phyloP scores from a whole-genome alignment of 2,888 invertebrate genomes.

The Choreutis nemorana region DNA sequence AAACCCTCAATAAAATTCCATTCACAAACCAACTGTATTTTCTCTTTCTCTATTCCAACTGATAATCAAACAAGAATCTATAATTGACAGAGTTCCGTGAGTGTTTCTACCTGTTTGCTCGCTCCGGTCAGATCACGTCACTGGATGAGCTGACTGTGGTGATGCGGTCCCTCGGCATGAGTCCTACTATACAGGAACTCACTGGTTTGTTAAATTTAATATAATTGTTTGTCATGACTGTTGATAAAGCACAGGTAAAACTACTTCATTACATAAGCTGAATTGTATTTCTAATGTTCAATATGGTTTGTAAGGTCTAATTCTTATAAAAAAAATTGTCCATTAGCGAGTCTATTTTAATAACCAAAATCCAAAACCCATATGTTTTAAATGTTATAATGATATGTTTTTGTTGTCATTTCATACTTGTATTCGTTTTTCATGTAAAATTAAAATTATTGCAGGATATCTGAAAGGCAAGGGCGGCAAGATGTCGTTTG shows the following conservation, averaged over 20 bases:
- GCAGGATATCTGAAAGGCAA: conserved; percentile 56
- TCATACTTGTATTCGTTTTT: background rate
- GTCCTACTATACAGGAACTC: conserved; percentile 91
- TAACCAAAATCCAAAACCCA: too few species aligned
- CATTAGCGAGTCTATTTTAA: too few species aligned
- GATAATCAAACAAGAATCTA: too few species aligned
- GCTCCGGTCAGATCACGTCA: conserved; percentile 87
- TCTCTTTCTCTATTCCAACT: too few species aligned
- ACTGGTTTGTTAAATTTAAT: conserved; percentile 70
- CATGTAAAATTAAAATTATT: too few species aligned
- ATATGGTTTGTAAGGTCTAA: too few species aligned
- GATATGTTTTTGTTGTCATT: background rate
- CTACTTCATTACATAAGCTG: too few species aligned
- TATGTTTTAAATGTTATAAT: background rate
- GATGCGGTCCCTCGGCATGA: conserved; percentile 93
- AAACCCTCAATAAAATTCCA: too few species aligned
- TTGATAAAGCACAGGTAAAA: too few species aligned
- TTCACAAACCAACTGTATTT: too few species aligned
- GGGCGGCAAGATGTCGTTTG: conserved; percentile 93
- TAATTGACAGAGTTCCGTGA: conserved; percentile 95
- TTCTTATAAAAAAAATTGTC: too few species aligned
- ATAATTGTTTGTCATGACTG: conserved; percentile 5
- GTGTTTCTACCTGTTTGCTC: conserved; percentile 94
- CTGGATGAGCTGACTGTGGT: conserved; percentile 92
- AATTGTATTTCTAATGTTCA: too few species aligned